Base-by-base conservation (phyloP, 2,797 vertebrate species). In the Hyperoplus lanceolatus region DNA sequence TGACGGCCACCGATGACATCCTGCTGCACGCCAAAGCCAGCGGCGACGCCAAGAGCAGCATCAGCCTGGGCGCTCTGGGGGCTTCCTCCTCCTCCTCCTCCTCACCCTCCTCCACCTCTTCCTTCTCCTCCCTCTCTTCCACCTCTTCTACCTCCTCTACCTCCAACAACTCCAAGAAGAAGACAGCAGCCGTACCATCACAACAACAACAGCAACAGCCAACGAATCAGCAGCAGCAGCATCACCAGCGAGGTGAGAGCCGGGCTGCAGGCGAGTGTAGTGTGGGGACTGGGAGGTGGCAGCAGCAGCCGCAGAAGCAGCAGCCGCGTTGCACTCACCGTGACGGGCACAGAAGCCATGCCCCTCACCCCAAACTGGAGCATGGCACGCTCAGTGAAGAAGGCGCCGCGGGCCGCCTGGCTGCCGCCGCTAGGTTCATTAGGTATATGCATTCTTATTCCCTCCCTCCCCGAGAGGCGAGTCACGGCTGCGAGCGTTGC, bases 171-270 rank as follows among this genome's bases (percentile, higher is more conserved):
- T 96, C 97, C 93, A 99, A 97, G 96, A 99, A 97, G 97, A 99
- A 98, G 96, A 93, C 94, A 57, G 29, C 29, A 29, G 94, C 93
- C 75, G 83, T 89, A 73, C 80, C 95, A 92, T 93, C 97, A 75
- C 92, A 97, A 55, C 89, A 85, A 2, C 68, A 70, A 0, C 72
- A 70, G 0, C 67, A 69, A 1, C 70, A 62, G 39, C 87, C 89
- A n/a, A 88, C 85, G 61, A 87, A 90, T 50, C 93, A 91, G 29
- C 87, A 96, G 90, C 97, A 92, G 81, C 92, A 93, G 89, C 96
- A 96, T 93, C 97, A 97, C 94, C 96, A 97, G 95, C 97, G 98
- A 98, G 98, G 98, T 99, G 96, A 94, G 96, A 92, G 90, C 93
- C 92, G 86, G 90, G 90, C 84, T 86, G 64, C 87, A 87, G 87